A percentile compares a stretch with the other conserved stretches of the same genome.
Evolutionary conservation across 2,797 vertebrate species (phyloP).

Genomic region (Cyclopterus lumpus): DNA sequence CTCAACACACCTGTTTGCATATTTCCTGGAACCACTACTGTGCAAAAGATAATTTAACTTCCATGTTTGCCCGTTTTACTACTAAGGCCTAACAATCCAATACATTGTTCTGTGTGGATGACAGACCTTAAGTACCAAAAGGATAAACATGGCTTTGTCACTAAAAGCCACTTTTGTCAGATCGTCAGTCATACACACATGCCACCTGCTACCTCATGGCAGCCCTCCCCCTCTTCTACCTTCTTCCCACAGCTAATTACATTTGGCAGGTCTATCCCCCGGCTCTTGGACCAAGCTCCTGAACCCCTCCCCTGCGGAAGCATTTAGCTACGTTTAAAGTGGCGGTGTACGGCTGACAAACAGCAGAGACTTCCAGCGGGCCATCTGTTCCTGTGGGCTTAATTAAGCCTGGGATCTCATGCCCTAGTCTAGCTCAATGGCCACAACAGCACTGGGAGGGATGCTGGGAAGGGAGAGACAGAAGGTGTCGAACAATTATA

Average conservation of each 20-base stretch:
- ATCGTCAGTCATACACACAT: constrained; percentile 32
- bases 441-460: constrained; percentile 30
- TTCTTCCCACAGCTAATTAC: constrained; percentile 72
- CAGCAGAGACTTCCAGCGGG: constrained; percentile 66
- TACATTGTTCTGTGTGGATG: not conserved
- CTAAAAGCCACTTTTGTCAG: constrained; percentile 30
- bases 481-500: constrained; percentile 20
- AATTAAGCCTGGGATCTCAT: constrained; percentile 71
- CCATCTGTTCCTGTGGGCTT: constrained; percentile 83
- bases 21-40: constrained; percentile 1
- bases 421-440: constrained; percentile 44
- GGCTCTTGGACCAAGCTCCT: constrained; percentile 53
- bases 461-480: constrained; percentile 37
- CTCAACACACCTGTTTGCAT: not conserved
- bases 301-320: constrained; percentile 61
- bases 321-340: constrained; percentile 76
- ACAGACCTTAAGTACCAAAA: not conserved
- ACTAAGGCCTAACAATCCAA: not conserved
- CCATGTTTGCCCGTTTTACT: not conserved
- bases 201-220: constrained; percentile 36
- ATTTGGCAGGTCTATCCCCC: constrained; percentile 65
- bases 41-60: not conserved
- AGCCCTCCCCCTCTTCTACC: constrained; percentile 42
- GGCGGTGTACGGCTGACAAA: constrained; percentile 67
- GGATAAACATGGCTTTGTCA: constrained; percentile 19